Conservation (phyloP, 2,888 invertebrate species). For the Erebia ligea region DNA sequence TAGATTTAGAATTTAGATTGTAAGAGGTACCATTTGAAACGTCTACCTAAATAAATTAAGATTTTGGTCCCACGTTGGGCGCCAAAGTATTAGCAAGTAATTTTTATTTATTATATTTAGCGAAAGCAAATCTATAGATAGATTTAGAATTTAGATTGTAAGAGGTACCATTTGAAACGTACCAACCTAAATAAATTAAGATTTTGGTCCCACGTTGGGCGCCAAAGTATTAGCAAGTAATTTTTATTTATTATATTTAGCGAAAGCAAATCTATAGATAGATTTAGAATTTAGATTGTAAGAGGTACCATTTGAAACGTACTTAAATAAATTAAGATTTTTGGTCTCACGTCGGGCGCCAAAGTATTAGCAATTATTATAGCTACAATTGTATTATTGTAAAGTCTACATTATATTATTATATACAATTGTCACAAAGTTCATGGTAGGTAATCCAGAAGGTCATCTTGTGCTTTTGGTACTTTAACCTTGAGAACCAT, state of each 20-base stretch:
- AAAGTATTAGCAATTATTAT: not conserved
- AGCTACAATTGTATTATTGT: no score
- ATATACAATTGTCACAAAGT: no score
- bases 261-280: not conserved
- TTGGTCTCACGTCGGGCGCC: constrained; percentile 1
- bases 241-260: not conserved
- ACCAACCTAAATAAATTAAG: not conserved
- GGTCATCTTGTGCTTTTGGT: no score
- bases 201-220: constrained; percentile 1
- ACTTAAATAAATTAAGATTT: not conserved
- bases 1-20: no score
- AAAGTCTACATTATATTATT: no score
- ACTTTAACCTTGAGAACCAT: no score
- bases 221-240: not conserved
- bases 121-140: not conserved
- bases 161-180: no score
- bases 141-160: no score
- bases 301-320: no score
- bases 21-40: no score
- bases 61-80: constrained; percentile 1
- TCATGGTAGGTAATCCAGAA: no score
- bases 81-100: not conserved
- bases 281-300: no score
- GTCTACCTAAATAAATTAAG: not conserved
- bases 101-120: not conserved